These are phyloP conservation scores for Salticus scenicus DNA, from an alignment of 2,888 invertebrate species.

Conservation along the genomic window DNA sequence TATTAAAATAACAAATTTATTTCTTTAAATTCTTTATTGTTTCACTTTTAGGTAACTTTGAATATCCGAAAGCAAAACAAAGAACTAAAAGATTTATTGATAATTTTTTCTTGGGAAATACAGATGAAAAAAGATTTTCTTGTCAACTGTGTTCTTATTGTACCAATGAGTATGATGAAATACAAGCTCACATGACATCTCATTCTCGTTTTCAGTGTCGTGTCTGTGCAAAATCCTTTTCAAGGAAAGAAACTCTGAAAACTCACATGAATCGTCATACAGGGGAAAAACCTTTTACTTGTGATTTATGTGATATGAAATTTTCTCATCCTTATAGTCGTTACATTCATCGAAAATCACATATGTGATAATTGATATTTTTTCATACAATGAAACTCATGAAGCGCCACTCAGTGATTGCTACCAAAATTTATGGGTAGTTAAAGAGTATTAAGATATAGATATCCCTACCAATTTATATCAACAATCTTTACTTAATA, in stretches of 20 bases:
- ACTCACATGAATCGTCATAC: constrained; percentile 44
- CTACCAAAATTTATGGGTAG: too few species aligned
- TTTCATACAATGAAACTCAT: too few species aligned
- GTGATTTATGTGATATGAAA: constrained; percentile 35
- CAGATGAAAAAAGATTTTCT: constrained; percentile 28
- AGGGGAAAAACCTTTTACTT: constrained; percentile 34
- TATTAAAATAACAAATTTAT: too few species aligned
- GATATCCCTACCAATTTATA: too few species aligned
- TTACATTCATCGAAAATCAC: constrained; percentile 50
- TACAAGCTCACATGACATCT: constrained; percentile 22
- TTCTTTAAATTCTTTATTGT: background rate
- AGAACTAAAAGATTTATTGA: constrained; percentile 27
- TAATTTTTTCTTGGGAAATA: constrained; percentile 19
- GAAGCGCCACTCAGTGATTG: too few species aligned
- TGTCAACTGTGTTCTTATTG: constrained; percentile 32
- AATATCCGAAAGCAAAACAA: background rate
- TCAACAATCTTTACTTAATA: too few species aligned
- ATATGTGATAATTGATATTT: background rate
- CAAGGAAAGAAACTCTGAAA: constrained; percentile 35
- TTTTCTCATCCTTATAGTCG: constrained; percentile 54
- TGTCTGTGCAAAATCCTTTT: constrained; percentile 33
- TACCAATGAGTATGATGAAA: constrained; percentile 26
- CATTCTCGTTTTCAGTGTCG: constrained; percentile 31
- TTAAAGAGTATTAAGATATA: too few species aligned
- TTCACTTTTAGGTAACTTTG: background rate